Conservation (phyloP, 2,797 vertebrate species). For the Rhinogobio ventralis region DNA sequence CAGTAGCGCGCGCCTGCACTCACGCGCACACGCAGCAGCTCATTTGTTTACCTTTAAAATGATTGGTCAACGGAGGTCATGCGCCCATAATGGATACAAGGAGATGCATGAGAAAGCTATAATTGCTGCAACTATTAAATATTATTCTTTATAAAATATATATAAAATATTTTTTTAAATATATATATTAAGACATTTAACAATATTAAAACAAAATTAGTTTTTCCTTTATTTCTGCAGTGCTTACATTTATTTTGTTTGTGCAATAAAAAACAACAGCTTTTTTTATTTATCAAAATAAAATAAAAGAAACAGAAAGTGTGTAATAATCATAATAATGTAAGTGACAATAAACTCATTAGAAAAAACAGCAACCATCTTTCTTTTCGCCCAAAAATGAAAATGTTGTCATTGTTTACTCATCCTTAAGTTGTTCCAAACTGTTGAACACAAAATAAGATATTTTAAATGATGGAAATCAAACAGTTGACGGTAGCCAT, state of each 20-base stretch:
- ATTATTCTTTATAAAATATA: too few species aligned
- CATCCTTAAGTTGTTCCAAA: too few species aligned
- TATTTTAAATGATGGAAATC: too few species aligned
- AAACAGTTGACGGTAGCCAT: too few species aligned
- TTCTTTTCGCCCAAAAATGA: neutral
- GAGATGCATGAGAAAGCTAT: neutral
- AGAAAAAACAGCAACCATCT: neutral
- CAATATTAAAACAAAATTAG: neutral
- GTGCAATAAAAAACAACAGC: neutral
- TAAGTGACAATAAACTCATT: neutral
- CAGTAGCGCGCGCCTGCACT: neutral
- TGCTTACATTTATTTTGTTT: neutral
- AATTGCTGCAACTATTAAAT: neutral
- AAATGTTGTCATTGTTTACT: too few species aligned
- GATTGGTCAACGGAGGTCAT: conserved; percentile 71
- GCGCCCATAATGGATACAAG: neutral
- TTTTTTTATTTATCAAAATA: neutral
- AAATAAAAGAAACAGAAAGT: neutral
- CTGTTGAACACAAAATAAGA: too few species aligned
- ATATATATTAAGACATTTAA: neutral
- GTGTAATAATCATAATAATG: neutral
- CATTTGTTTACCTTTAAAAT: conserved; percentile 78
- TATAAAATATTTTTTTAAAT: too few species aligned
- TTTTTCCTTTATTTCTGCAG: neutral
- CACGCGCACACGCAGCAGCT: conserved; percentile 30